Conservation (phyloP, 2,888 invertebrate genomes). For the Meandrusa payeni region DNA sequence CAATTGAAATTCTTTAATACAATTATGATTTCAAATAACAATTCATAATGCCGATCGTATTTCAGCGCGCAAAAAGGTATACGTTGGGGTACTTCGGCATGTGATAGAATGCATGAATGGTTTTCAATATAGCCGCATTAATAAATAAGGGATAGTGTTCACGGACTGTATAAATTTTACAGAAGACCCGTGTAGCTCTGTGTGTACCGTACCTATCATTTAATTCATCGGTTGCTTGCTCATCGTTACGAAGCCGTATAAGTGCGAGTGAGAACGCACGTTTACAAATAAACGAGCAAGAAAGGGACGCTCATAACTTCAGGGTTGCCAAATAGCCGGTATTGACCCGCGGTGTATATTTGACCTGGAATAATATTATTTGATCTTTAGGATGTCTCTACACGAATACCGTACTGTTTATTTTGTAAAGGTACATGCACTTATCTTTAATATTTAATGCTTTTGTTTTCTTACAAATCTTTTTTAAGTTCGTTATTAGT, state of each 20-base stretch:
- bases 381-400: constrained; percentile 13
- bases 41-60: constrained; percentile 4
- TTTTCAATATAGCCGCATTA: constrained; percentile 14
- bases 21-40: constrained; percentile 8
- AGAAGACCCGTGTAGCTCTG: constrained; percentile 8
- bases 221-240: constrained; percentile 17
- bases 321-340: constrained; percentile 23
- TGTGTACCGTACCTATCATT: constrained; percentile 14
- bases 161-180: constrained; percentile 17
- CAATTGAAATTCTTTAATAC: constrained; percentile 11
- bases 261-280: constrained; percentile 8
- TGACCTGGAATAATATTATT: constrained; percentile 23
- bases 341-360: constrained; percentile 20
- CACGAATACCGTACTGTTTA: constrained; percentile 9
- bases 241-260: constrained; percentile 3
- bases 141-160: constrained; percentile 19
- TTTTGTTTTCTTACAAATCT: background rate
- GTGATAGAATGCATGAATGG: constrained; percentile 19
- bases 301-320: constrained; percentile 11
- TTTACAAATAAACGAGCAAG: constrained; percentile 6
- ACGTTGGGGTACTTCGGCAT: background rate
- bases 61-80: constrained; percentile 2
- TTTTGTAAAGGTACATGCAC: constrained; percentile 24
- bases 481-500: too few relatives aligned
- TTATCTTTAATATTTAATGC: background rate